A percentile compares a stretch with the other conserved stretches of the same genome.
phyloP scores from a whole-genome alignment of 2,797 vertebrate species.

The Ciconia nigra region DNA sequence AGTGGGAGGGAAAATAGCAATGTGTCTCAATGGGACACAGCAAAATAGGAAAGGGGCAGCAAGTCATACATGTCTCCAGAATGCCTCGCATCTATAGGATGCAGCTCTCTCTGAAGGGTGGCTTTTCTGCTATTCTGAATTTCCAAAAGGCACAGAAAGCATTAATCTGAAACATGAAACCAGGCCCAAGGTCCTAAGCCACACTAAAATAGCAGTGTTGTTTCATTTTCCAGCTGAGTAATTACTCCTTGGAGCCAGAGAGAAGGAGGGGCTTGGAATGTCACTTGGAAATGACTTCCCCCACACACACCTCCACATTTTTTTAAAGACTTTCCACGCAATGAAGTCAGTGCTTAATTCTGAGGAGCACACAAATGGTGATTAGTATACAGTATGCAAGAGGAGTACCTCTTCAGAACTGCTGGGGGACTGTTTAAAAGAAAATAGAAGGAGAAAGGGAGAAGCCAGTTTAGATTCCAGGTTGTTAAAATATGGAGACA shows the following conservation, averaged over 20 bases:
- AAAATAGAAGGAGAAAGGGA: not conserved
- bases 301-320: conserved; percentile 39
- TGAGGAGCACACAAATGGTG: not conserved
- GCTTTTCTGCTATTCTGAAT: conserved; percentile 35
- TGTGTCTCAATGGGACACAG: not conserved
- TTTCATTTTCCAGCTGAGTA: conserved; percentile 72
- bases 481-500: not conserved
- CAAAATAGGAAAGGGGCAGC: not conserved
- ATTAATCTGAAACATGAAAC: conserved; percentile 57
- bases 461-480: not conserved
- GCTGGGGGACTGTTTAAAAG: not conserved
- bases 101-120: not conserved
- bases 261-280: conserved; percentile 65
- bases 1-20: conserved; percentile 30
- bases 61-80: not conserved
- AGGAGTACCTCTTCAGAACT: not conserved
- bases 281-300: conserved; percentile 65
- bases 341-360: conserved; percentile 61
- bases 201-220: conserved; percentile 63
- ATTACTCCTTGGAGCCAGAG: conserved; percentile 62
- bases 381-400: not conserved
- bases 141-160: conserved; percentile 47
- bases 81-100: not conserved
- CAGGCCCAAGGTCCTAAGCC: conserved; percentile 51
- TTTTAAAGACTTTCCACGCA: conserved; percentile 26